Percentiles rank a stretch among this genome's conserved stretches.
Evolutionary conservation across 1,140 invertebrate species (phyloP).

Genomic region (Drosophila aff.): DNA sequence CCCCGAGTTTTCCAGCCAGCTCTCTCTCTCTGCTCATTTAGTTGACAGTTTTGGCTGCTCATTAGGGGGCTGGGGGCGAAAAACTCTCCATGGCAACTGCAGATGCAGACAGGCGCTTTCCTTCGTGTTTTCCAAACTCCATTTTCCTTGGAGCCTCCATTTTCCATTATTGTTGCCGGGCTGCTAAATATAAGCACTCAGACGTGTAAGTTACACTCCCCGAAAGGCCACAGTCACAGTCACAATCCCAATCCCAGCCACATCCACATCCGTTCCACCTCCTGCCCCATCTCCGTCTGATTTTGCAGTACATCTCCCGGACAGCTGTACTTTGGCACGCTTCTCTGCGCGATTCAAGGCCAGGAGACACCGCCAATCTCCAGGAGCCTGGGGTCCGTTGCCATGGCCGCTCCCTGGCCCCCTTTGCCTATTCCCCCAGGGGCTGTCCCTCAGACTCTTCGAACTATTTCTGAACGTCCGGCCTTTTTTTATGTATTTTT

Average conservation of each 20-base stretch:
- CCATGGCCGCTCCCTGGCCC: conserved; percentile 12
- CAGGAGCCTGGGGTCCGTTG: conserved; percentile 31
- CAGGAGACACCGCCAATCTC: conserved; percentile 58
- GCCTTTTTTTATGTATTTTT: conserved; percentile 8
- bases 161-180: conserved; percentile 50
- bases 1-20: conserved; percentile 5
- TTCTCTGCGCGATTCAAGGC: conserved; percentile 50
- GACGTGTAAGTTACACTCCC: conserved; percentile 50
- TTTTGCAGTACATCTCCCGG: conserved; percentile 31
- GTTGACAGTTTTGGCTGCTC: conserved; percentile 64
- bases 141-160: conserved; percentile 14
- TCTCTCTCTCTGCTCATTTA: conserved; percentile 15
- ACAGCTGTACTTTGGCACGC: conserved; percentile 77
- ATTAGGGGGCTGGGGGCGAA: conserved; percentile 23
- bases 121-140: conserved; percentile 26
- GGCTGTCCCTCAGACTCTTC: conserved; percentile 11
- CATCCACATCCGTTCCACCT: conserved; percentile 1
- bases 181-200: conserved; percentile 73
- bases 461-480: conserved; percentile 64
- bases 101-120: conserved; percentile 49
- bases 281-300: neutral
- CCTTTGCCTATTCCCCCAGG: conserved; percentile 14
- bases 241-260: neutral
- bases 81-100: conserved; percentile 43
- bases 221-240: neutral